phyloP scores from a whole-genome alignment of 2,113 vertebrate species.

The Phrynosoma blainvillii region DNA sequence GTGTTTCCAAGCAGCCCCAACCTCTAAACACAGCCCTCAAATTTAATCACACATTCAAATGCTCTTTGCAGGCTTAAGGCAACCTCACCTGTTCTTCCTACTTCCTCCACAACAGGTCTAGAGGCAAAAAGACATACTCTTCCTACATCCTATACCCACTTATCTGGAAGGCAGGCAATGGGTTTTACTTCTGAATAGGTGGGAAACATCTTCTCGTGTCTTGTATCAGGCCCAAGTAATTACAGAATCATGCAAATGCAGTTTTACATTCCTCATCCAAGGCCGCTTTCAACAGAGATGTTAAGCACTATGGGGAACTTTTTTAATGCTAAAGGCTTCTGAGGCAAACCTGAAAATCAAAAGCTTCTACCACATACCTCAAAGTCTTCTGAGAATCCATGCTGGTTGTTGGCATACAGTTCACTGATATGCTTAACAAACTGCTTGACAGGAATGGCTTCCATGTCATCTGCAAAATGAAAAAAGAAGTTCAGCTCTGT shows the following conservation, averaged over 20 bases:
- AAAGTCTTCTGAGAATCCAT: conserved; percentile 92
- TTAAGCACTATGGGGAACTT: conserved; percentile 31
- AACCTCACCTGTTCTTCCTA: background rate
- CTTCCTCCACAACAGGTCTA: background rate
- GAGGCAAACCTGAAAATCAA: conserved; percentile 82
- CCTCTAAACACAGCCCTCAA: background rate
- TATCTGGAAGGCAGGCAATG: background rate
- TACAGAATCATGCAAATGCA: background rate
- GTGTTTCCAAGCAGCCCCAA: too few species aligned
- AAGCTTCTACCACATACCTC: conserved; percentile 80
- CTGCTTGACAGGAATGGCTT: conserved; percentile 91
- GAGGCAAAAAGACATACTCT: background rate
- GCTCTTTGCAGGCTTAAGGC: background rate
- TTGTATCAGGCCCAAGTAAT: background rate
- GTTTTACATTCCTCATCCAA: background rate
- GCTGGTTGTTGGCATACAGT: conserved; percentile 90
- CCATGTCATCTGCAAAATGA: conserved; percentile 89
- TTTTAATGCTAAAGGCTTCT: conserved; percentile 42
- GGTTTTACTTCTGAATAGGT: background rate
- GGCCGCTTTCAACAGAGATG: background rate
- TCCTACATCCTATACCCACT: background rate
- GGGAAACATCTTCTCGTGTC: too few species aligned
- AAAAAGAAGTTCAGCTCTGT: conserved; percentile 58
- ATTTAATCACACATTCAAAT: background rate
- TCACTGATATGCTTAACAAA: conserved; percentile 91